phyloP scores from a whole-genome alignment of 2,888 invertebrate genomes.

The Luperina nickerlii region DNA sequence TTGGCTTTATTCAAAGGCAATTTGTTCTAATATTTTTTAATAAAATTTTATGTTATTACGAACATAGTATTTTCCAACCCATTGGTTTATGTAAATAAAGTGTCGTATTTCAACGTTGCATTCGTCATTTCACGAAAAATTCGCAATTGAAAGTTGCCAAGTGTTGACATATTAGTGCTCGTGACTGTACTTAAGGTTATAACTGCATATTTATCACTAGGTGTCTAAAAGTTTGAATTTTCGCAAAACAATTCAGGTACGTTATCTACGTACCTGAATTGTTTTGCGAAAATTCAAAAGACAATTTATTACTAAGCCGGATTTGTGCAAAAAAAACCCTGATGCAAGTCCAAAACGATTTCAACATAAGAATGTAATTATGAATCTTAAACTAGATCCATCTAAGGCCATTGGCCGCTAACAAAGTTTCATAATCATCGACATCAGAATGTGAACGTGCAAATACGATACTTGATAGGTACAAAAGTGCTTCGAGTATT shows the following conservation, averaged over 20 bases:
- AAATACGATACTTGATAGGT: conserved; percentile 47
- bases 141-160: no score
- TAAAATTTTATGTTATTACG: no score
- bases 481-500: conserved; percentile 29
- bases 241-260: not conserved
- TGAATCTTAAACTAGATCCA: conserved; percentile 53
- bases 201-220: not conserved
- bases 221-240: not conserved
- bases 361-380: conserved; percentile 50
- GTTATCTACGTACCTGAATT: no score
- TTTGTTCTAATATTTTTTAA: no score
- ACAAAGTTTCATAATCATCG: conserved; percentile 55
- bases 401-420: conserved; percentile 56
- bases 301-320: conserved; percentile 32
- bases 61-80: no score
- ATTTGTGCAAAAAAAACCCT: conserved; percentile 29
- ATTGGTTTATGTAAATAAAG: no score
- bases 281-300: no score
- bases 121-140: no score
- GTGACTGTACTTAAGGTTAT: no score
- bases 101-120: no score
- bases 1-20: no score
- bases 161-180: no score
- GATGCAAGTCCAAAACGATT: conserved; percentile 36
- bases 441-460: conserved; percentile 45